Base-by-base conservation (phyloP, 1,140 invertebrate genomes). In the Drosophila yakuba region DNA sequence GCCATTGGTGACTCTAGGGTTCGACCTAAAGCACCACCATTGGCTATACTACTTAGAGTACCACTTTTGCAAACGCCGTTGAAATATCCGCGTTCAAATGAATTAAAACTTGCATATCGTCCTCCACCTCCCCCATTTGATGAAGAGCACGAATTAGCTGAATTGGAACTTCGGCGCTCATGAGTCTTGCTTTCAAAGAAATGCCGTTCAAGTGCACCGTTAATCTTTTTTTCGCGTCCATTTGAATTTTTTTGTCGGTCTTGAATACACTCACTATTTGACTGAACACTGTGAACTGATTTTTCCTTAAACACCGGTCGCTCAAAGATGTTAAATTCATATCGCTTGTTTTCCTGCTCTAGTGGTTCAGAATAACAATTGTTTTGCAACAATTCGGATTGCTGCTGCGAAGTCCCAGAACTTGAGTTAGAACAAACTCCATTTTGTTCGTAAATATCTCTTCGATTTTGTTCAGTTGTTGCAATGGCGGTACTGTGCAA, bases 301-400 rank as follows among this genome's bases (percentile, higher is more conserved):
- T 69, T 85, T 3, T 80, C 76, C 15, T 76, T 82, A 48, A 91
- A 92, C 5, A 79, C 75, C 2, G 92, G 90, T 12, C 84, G 67
- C 60, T 92, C 92, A 59, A 92, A 91, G 55, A 91, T 92, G 52
- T 90, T 91, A 28, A 92, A 92, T 62, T 92, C 89, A 72, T 81
- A 92, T 35, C 57, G 69, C 0, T 79, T 76, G 25, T 78, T 78
- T 15, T 80, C 68, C 51, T 91, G 76, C 36, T 91, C 76, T 25
- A 91, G 68, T 6, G 91, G 91, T 41, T 92, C 91, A 0, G 91
- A 92, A 63, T 92, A 92, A 38, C 90, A 92, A 55, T 75, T 85
- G 28, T 76, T 82, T 44, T 90, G 80, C 23, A 91, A 20, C 10
- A 91, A 41, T 50, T 88, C 23, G 64, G 91, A 80, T 66, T 90